Evolutionary conservation across 2,113 vertebrate species (phyloP).

Genomic region (Hydrolagus affinis): DNA sequence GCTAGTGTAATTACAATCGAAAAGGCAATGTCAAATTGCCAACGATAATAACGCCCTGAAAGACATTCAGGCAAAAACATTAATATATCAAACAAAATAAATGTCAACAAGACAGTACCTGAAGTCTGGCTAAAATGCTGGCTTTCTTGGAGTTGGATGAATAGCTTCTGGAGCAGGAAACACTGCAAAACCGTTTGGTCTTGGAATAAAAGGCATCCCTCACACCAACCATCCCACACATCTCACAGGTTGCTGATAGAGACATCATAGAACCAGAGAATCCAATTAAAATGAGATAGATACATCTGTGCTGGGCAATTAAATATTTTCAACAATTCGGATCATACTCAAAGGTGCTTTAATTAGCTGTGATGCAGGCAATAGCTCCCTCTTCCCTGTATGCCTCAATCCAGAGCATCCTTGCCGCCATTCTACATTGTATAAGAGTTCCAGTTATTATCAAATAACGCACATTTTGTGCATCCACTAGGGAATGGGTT

Average conservation of each 20-base stretch:
- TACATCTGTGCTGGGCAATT: background rate
- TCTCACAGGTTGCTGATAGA: slow-evolving; percentile 84
- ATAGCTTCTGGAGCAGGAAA: slow-evolving; percentile 94
- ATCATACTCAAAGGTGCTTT: too few relatives aligned
- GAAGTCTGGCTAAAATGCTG: slow-evolving; percentile 97
- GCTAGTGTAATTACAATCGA: too few relatives aligned
- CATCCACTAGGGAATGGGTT: background rate
- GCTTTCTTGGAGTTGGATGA: slow-evolving; percentile 98
- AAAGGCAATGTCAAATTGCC: too few relatives aligned
- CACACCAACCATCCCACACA: slow-evolving; percentile 98
- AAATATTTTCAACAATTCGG: background rate
- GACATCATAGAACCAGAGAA: background rate
- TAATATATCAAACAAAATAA: too few relatives aligned
- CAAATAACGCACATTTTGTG: too few relatives aligned
- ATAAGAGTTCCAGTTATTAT: too few relatives aligned
- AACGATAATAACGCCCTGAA: too few relatives aligned
- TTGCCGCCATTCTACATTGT: too few relatives aligned
- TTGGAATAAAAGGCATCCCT: slow-evolving; percentile 97
- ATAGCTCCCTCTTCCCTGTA: too few relatives aligned
- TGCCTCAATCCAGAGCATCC: too few relatives aligned
- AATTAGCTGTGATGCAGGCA: too few relatives aligned
- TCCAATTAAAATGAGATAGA: background rate
- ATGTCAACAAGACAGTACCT: slow-evolving; percentile 57
- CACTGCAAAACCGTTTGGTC: slow-evolving; percentile 97
- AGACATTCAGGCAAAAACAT: too few relatives aligned